Evolutionary conservation across 2,888 invertebrate species (phyloP).

Genomic region (Anticlea derivata): DNA sequence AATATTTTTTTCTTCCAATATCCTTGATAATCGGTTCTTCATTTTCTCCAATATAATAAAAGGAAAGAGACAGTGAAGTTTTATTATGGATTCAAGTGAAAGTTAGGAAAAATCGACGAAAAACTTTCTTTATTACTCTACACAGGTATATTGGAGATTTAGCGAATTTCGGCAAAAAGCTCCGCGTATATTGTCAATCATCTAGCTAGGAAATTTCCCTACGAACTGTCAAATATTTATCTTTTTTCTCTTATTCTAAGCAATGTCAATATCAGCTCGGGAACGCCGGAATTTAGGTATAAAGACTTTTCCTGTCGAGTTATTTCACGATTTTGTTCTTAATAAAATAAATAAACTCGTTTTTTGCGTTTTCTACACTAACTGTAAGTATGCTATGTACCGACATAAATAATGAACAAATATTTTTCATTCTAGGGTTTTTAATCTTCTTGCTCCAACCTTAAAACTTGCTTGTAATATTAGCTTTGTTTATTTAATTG

Average conservation of each 20-base stretch:
- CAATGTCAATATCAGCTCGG: conserved; percentile 62
- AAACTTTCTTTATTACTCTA: conserved; percentile 47
- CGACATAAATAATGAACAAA: no score
- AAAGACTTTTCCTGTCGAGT: conserved; percentile 55
- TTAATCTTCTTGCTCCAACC: no score
- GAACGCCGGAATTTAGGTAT: conserved; percentile 61
- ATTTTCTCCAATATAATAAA: conserved; percentile 26
- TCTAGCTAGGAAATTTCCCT: conserved; percentile 54
- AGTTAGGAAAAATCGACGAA: conserved; percentile 40
- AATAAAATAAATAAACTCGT: conserved; percentile 53
- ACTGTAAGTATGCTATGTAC: no score
- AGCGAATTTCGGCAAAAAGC: conserved; percentile 47
- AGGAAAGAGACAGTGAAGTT: conserved; percentile 25
- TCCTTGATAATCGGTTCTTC: conserved; percentile 25
- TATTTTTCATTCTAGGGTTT: no score
- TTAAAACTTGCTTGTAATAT: no score
- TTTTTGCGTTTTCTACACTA: no score
- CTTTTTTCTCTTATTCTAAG: conserved; percentile 56
- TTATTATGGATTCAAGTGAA: conserved; percentile 29
- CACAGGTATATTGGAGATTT: conserved; percentile 52
- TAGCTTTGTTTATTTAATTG: conserved; percentile 2
- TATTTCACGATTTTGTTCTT: conserved; percentile 56
- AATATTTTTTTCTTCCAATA: conserved; percentile 22
- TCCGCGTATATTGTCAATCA: conserved; percentile 62
- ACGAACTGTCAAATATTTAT: conserved; percentile 69